A percentile compares a stretch with the other conserved stretches of the same genome.
phyloP scores from a whole-genome alignment of 1,140 invertebrate species.

The Nixonia krombeini region DNA sequence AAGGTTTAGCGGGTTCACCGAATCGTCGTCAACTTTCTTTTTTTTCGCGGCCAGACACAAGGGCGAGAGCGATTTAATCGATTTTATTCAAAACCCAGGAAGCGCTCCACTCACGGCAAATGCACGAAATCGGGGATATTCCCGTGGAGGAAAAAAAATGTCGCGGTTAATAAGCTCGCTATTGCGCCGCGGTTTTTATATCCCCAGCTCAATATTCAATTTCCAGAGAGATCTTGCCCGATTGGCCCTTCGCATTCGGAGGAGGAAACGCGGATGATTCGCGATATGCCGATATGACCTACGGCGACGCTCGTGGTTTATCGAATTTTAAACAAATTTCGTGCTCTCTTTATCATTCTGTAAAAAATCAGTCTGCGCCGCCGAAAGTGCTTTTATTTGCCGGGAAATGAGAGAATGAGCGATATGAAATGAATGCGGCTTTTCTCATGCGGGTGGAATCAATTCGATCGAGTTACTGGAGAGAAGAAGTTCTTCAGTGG shows the following conservation, averaged over 20 bases:
- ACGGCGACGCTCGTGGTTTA: neutral
- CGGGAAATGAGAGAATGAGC: no score
- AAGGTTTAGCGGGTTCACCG: no score
- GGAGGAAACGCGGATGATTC: neutral
- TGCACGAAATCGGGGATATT: neutral
- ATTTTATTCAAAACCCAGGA: conserved; percentile 2
- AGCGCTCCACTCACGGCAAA: conserved; percentile 1
- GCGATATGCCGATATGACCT: no score
- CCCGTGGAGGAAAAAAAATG: neutral
- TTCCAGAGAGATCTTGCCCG: no score
- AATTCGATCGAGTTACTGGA: no score
- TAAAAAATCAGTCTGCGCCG: no score
- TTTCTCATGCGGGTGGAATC: no score
- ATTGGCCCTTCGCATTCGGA: no score
- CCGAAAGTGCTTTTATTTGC: no score
- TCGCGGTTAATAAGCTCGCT: conserved; percentile 5
- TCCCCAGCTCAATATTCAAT: conserved; percentile 5
- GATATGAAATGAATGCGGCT: no score
- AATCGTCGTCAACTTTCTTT: conserved; percentile 1
- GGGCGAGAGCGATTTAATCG: conserved; percentile 25
- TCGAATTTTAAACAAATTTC: conserved; percentile 1
- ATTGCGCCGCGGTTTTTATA: neutral
- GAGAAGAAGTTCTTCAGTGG: no score
- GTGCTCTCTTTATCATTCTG: conserved; percentile 34
- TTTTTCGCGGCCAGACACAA: neutral